A percentile compares a stretch with the other conserved stretches of the same genome.
These are phyloP conservation scores for Trachelus stipa DNA, from an alignment of 2,888 invertebrate genomes.

Conservation along the genomic window DNA sequence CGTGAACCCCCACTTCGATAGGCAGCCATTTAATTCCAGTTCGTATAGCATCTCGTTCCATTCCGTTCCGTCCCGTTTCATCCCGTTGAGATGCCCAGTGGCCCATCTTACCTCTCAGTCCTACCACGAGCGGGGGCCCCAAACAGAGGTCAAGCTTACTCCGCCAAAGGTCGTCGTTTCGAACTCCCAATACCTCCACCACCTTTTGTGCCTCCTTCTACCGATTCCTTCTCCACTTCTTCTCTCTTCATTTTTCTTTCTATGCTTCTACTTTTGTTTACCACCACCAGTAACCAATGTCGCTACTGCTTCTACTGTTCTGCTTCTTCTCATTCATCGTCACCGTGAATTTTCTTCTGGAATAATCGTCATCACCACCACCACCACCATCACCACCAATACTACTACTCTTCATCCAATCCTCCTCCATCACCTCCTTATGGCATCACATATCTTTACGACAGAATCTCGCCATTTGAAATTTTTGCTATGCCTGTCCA, in stretches of 20 bases:
- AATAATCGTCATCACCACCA: neutral
- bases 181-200: slow-evolving; percentile 19
- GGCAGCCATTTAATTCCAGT: slow-evolving; percentile 13
- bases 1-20: slow-evolving; percentile 22
- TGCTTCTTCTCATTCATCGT: neutral
- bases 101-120: slow-evolving; percentile 14
- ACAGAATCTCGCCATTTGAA: neutral
- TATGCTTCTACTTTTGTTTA: no score
- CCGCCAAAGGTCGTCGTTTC: slow-evolving; percentile 29
- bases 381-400: neutral
- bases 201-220: neutral
- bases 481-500: neutral
- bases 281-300: no score
- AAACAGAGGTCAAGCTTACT: slow-evolving; percentile 28
- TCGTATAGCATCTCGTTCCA: slow-evolving; percentile 31
- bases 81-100: slow-evolving; percentile 21
- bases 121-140: slow-evolving; percentile 21
- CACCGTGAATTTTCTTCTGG: neutral
- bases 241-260: neutral
- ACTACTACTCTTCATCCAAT: neutral
- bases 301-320: neutral
- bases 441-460: neutral
- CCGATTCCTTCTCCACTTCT: neutral
- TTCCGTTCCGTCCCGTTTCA: slow-evolving; percentile 26
- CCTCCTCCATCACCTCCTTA: neutral